These are phyloP conservation scores for Macropodus opercularis DNA, from an alignment of 2,797 vertebrate species.

Conservation along the genomic window DNA sequence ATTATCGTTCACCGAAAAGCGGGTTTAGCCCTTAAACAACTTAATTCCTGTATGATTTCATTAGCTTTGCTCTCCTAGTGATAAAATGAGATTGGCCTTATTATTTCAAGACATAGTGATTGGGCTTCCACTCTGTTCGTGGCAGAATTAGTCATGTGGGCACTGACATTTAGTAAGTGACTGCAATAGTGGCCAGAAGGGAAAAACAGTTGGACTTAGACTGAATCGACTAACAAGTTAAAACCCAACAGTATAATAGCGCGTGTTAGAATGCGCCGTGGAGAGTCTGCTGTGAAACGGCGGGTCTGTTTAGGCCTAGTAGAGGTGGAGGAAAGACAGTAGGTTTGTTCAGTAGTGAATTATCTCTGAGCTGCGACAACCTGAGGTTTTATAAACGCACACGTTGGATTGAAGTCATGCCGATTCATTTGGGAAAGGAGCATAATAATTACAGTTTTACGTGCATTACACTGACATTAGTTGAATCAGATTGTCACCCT, in stretches of 20 bases:
- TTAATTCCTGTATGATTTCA: slow-evolving; percentile 79
- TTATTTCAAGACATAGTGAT: slow-evolving; percentile 66
- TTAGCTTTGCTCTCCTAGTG: slow-evolving; percentile 66
- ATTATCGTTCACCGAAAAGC: slow-evolving; percentile 71
- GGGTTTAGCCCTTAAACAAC: slow-evolving; percentile 74
- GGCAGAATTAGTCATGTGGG: slow-evolving; percentile 61
- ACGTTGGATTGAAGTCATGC: slow-evolving; percentile 11
- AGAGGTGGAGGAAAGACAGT: slow-evolving; percentile 16
- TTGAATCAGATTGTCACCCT: slow-evolving; percentile 53
- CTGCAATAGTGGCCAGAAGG: slow-evolving; percentile 24
- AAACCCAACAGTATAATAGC: slow-evolving; percentile 40
- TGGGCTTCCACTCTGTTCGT: slow-evolving; percentile 53
- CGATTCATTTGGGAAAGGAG: slow-evolving; percentile 13
- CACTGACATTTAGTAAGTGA: slow-evolving; percentile 45
- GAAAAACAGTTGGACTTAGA: slow-evolving; percentile 34
- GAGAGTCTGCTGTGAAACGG: slow-evolving; percentile 13
- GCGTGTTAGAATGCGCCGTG: slow-evolving; percentile 13
- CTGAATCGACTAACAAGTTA: slow-evolving; percentile 33
- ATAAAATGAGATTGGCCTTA: slow-evolving; percentile 65
- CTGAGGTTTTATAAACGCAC: slow-evolving; percentile 19
- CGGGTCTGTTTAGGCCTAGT: slow-evolving; percentile 20
- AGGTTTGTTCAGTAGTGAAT: slow-evolving; percentile 35
- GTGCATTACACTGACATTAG: slow-evolving; percentile 30
- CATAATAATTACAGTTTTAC: slow-evolving; percentile 41
- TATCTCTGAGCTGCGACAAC: slow-evolving; percentile 32